These are phyloP conservation scores for Ceyx cyanopectus DNA, from an alignment of 2,113 vertebrate genomes.

Conservation along the genomic window DNA sequence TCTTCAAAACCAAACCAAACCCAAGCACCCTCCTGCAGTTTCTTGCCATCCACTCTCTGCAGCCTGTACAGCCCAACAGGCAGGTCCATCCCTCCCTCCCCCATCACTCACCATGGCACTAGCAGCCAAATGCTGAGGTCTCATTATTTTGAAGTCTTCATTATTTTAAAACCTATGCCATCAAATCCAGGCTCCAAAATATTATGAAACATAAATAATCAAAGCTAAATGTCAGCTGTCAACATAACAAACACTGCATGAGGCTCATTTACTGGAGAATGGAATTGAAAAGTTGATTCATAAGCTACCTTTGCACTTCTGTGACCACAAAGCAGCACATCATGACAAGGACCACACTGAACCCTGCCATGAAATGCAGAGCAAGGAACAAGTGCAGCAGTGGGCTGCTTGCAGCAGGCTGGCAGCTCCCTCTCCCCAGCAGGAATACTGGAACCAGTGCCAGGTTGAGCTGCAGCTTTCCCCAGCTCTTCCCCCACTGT, in stretches of 20 bases:
- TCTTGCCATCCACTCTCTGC: neutral
- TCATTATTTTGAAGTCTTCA: neutral
- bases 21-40: neutral
- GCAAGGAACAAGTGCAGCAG: neutral
- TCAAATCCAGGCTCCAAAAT: neutral
- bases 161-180: slow-evolving; percentile 16
- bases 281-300: neutral
- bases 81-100: neutral
- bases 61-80: neutral
- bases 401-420: accelerated
- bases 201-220: slow-evolving; percentile 1
- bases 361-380: accelerated
- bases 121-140: neutral
- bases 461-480: neutral
- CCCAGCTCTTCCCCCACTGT: neutral
- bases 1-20: neutral
- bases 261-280: neutral
- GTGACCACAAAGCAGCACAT: accelerated
- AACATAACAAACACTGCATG: neutral
- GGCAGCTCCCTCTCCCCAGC: neutral
- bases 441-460: neutral
- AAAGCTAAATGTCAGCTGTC: slow-evolving; percentile 12
- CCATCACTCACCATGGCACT: neutral
- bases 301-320: neutral
- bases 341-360: accelerated